Percentiles rank a stretch among this genome's conserved stretches.
Evolutionary conservation across 2,113 vertebrate genomes (phyloP).

Genomic region (Malurus melanocephalus): DNA sequence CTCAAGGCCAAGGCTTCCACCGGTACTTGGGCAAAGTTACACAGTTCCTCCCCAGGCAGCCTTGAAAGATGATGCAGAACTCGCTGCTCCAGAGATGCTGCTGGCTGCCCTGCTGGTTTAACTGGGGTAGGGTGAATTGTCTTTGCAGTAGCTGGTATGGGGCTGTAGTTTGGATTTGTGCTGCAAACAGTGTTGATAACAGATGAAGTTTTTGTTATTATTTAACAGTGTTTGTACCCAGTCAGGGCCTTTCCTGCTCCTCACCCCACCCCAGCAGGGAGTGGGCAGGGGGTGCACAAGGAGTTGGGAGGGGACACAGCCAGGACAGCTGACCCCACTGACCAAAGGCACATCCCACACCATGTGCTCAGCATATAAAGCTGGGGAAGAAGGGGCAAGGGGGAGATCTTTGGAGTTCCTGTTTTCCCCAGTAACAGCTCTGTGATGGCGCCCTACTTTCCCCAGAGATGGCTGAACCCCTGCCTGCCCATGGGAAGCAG

Average conservation of each 20-base stretch:
- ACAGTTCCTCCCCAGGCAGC: neutral
- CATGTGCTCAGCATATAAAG: neutral
- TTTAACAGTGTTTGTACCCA: neutral
- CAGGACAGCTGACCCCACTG: neutral
- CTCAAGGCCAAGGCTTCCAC: neutral
- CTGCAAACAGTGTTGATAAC: neutral
- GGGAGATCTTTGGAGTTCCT: accelerated
- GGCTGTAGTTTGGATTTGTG: neutral
- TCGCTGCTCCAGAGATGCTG: neutral
- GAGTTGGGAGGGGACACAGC: neutral
- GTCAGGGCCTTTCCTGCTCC: neutral
- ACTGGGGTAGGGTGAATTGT: neutral
- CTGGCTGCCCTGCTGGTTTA: neutral
- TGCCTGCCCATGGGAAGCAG: neutral
- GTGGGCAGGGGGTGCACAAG: neutral
- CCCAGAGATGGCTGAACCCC: neutral
- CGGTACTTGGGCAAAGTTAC: neutral
- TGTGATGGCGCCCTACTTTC: neutral
- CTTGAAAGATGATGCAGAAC: neutral
- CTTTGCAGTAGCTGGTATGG: neutral
- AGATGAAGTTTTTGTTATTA: neutral
- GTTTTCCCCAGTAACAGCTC: neutral
- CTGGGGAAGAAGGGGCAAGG: neutral
- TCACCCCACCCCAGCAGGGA: neutral
- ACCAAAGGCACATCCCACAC: neutral